Evolutionary conservation across 2,113 vertebrate genomes (phyloP), one percentile per base, ranked within the genome.

Genomic region (Delphinus delphis): DNA sequence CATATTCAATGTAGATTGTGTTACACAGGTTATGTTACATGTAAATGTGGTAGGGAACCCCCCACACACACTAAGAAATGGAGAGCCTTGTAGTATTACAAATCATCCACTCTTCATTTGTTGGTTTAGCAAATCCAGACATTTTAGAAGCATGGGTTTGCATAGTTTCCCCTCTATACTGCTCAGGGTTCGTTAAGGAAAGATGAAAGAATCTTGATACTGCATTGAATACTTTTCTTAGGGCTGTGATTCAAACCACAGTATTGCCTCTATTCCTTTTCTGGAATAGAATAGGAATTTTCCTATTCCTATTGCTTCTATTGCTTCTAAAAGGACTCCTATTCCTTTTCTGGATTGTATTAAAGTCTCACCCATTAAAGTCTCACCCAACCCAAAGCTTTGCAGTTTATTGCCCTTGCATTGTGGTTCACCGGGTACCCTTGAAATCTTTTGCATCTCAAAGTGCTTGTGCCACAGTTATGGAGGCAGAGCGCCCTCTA

Each of bases 401-500:
- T 47, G 33, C 33, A 58, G 38, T 23, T 53, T 86, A 50, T 58
- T 84, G 65, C 38, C 63, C 68, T 95, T 90, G 86, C 33, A n/a
- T 82, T 79, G 28, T 44, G 13, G 36, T 83, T 95, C 86, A 83
- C 55, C 77, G 21, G 47, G 2, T 77, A 91, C 60, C 76, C 86
- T 97, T 87, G 92, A 95, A 82, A 92, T 79, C 41, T 53, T 81
- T 83, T 38, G 11, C 31, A 31, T 33, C 20, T 15, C n/a, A 41
- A 20, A 36, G n/a, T n/a, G 0, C n/a, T 50, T 47, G 41, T 70
- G 73, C 58, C 85, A 63, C 74, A 62, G 50, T 60, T 83, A 41
- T 9, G 23, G 94, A 36, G 31, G 18, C 90, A 53, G 94, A 67
- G 94, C 5, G 80, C 96, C 98, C 98, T 96, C 98, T 97, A 71